Evolutionary conservation across 2,797 vertebrate genomes (phyloP), one percentile per base, ranked within the genome.

Genomic region (Diplodus sargus): DNA sequence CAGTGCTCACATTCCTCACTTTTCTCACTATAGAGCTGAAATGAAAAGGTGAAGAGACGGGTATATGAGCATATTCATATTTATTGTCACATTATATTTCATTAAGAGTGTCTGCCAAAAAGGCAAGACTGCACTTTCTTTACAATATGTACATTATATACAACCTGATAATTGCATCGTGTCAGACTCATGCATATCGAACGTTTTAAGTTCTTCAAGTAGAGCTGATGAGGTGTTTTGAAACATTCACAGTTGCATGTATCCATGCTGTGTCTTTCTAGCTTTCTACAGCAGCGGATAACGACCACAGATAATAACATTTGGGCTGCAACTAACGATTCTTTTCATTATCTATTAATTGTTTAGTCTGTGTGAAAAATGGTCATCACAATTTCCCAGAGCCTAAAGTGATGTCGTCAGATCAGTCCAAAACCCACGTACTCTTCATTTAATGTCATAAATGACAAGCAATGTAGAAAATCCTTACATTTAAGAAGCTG

Each of bases 61-160:
- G 42, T 22, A 23, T 12, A 23, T 14, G 39, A 75, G 45, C 53
- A 48, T 4, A 30, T 76, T 57, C 60, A 52, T 20, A 75, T 89
- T 78, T 79, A 82, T 73, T 76, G 73, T 79, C 56, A 73, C 71
- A 76, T 85, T 80, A 82, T 85, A 77, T 85, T 81, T 60, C 5
- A 60, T 60, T 71, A 76, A 76, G 51, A 75, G 64, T 45, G 13
- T 16, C 23, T 67, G 17, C 54, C 47, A 48, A 76, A 77, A 34
- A 70, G 56, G 45, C n/a, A 83, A 76, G 73, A 15, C 16, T 66
- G 43, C 47, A 77, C 67, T 56, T 54, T 69, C 28, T 82, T 75
- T 86, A 89, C 69, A 86, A 54, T 65, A 81, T 87, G 15, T 88
- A 90, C 88, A 90, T 69, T 65, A 83, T 79, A 71, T 86, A 89